Conservation (phyloP, 2,797 vertebrate species). For the Sarcoramphus papa region DNA sequence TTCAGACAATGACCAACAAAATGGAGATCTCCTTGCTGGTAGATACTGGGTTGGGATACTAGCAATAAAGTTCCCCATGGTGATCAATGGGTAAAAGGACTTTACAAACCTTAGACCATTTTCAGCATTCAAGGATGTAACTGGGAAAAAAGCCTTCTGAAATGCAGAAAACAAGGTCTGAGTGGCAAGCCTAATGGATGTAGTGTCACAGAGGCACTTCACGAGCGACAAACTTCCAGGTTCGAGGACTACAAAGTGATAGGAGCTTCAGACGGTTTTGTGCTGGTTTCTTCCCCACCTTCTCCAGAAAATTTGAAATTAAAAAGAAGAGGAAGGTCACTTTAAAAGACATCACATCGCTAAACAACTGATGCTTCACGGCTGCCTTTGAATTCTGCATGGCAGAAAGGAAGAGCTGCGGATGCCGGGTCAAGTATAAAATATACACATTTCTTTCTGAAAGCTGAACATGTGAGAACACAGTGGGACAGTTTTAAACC, state of each 20-base stretch:
- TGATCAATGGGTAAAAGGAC: not conserved
- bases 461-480: not conserved
- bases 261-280: not conserved
- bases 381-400: not conserved
- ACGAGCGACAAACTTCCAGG: not conserved
- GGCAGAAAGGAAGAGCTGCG: not conserved
- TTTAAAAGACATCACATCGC: not conserved
- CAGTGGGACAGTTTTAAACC: not conserved
- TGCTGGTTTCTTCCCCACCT: not conserved
- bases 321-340: not conserved
- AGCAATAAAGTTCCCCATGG: not conserved
- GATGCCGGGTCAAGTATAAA: not conserved
- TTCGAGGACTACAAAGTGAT: not conserved
- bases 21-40: not conserved
- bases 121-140: not conserved
- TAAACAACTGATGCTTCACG: not conserved
- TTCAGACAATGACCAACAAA: not conserved
- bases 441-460: not conserved
- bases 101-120: not conserved
- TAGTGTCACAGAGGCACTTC: not conserved
- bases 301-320: not conserved
- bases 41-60: not conserved
- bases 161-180: not conserved
- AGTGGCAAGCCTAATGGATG: not conserved
- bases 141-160: not conserved